Conservation (phyloP, 2,888 invertebrate genomes). For the Caenorhabditis doughertyi region DNA sequence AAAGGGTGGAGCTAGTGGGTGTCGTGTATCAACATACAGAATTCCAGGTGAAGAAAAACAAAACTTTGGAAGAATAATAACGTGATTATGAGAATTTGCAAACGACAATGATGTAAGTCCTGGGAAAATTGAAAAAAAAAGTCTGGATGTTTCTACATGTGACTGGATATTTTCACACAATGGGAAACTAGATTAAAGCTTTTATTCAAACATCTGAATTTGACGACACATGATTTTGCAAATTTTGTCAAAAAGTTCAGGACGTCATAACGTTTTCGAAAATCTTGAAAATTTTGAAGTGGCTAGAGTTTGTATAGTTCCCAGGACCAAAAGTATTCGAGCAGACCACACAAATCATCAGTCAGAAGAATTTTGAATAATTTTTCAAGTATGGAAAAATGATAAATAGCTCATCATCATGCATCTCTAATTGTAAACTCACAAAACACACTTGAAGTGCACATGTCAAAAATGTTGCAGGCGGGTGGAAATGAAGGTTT, state of each 20-base stretch:
- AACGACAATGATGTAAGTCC: neutral
- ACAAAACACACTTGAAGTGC: constrained; percentile 58
- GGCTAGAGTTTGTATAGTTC: too few species aligned
- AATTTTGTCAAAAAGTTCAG: too few species aligned
- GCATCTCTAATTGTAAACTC: constrained; percentile 13
- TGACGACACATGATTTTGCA: too few species aligned
- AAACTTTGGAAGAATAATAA: neutral
- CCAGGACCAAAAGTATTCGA: neutral
- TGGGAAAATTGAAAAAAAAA: neutral
- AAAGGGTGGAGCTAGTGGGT: constrained; percentile 10
- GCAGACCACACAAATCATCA: neutral
- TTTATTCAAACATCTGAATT: too few species aligned
- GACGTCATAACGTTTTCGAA: too few species aligned
- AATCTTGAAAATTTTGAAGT: too few species aligned
- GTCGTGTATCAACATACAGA: neutral
- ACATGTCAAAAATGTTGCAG: constrained; percentile 49
- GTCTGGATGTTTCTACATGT: neutral
- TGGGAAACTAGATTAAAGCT: neutral
- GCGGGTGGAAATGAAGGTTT: constrained; percentile 1
- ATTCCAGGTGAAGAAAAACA: neutral
- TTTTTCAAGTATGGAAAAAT: constrained; percentile 9
- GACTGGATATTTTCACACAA: neutral
- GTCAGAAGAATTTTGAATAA: constrained; percentile 26
- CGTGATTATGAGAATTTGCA: neutral
- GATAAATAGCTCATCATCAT: constrained; percentile 52